Conservation (phyloP, 2,888 invertebrate species). For the Drosophila kuntzei region DNA sequence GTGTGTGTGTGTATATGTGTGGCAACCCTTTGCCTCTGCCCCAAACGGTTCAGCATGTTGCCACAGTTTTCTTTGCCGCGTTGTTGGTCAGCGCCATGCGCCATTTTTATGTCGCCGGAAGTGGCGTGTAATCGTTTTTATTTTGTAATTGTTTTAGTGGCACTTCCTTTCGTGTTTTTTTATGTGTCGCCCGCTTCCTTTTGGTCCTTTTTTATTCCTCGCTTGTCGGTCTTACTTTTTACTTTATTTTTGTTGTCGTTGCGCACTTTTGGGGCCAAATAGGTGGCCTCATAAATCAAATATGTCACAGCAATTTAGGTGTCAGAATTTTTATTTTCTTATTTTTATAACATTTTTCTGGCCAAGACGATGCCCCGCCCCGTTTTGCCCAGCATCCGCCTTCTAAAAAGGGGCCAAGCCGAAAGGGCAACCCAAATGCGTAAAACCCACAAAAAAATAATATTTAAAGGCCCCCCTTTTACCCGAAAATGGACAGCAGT, state of each 20-base stretch:
- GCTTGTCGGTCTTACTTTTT: conserved; percentile 7
- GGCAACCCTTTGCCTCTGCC: conserved; percentile 35
- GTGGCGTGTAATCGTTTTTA: conserved; percentile 81
- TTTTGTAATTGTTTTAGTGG: conserved; percentile 81
- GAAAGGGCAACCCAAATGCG: conserved; percentile 48
- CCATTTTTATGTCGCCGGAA: conserved; percentile 81
- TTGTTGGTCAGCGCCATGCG: conserved; percentile 64
- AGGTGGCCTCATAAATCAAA: conserved; percentile 82
- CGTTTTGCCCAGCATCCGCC: not conserved
- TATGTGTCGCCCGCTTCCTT: conserved; percentile 67
- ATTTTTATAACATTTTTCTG: conserved; percentile 79
- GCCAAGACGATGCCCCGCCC: conserved; percentile 44
- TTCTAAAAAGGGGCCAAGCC: conserved; percentile 40
- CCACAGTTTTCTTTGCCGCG: conserved; percentile 26
- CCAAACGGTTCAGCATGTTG: conserved; percentile 31
- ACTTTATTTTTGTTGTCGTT: conserved; percentile 37
- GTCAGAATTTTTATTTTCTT: conserved; percentile 80
- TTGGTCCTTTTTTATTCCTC: conserved; percentile 42
- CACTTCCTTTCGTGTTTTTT: conserved; percentile 82
- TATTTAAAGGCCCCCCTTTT: conserved; percentile 45
- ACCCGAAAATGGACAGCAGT: conserved; percentile 36
- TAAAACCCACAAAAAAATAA: conserved; percentile 67
- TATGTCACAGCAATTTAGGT: conserved; percentile 82
- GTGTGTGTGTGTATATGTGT: conserved; percentile 11
- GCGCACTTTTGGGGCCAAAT: conserved; percentile 79